Evolutionary conservation across 2,888 invertebrate genomes (phyloP).

Genomic region (Prenolepis imparis): DNA sequence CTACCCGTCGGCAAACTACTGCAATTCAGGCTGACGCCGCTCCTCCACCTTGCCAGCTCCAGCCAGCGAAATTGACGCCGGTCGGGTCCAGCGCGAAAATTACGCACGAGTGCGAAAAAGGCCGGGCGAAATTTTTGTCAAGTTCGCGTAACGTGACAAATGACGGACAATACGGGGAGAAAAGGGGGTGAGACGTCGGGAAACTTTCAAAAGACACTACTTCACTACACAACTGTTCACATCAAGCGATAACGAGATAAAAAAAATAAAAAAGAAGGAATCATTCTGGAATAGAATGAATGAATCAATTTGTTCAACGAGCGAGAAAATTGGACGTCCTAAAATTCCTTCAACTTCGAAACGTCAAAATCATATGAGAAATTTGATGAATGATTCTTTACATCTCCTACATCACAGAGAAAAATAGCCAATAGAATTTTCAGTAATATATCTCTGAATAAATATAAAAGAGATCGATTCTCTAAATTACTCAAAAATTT

Average conservation of each 20-base stretch:
- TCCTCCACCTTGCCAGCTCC: slow-evolving; percentile 63
- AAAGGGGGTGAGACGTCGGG: neutral
- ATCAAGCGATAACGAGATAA: neutral
- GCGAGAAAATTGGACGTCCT: slow-evolving; percentile 12
- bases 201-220: neutral
- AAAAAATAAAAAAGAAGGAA: neutral
- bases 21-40: slow-evolving; percentile 80
- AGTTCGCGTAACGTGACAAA: neutral
- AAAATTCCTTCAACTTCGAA: slow-evolving; percentile 1
- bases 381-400: slow-evolving; percentile 11
- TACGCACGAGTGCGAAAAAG: neutral
- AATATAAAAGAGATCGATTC: neutral
- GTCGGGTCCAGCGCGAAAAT: slow-evolving; percentile 19
- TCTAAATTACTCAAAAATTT: neutral
- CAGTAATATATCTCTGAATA: neutral
- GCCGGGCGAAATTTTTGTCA: neutral
- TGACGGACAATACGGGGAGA: neutral
- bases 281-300: neutral
- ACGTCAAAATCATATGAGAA: slow-evolving; percentile 11
- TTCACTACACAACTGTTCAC: neutral
- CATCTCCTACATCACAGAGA: neutral
- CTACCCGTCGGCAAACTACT: slow-evolving; percentile 81
- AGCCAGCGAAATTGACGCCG: slow-evolving; percentile 70
- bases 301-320: slow-evolving; percentile 43
- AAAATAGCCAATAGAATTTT: neutral